Conservation (phyloP, 1,140 invertebrate genomes). For the Galendromus occidentalis region DNA sequence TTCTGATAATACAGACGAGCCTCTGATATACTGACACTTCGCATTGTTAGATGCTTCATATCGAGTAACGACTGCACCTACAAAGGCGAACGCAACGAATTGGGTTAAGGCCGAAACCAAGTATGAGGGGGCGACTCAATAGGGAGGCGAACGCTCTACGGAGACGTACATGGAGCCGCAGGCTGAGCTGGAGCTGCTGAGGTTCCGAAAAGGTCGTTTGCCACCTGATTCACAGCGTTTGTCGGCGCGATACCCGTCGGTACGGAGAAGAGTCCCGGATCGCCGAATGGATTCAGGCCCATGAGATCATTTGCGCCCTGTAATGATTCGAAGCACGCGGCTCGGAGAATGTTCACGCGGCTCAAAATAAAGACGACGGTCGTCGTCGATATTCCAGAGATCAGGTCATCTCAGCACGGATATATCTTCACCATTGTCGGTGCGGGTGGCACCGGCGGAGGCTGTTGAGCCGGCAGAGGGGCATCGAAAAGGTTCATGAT, state of each 20-base stretch:
- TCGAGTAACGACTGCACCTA: conserved; percentile 2
- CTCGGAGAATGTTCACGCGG: too few species aligned
- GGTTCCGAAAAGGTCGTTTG: conserved; percentile 1
- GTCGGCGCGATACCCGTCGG: conserved; percentile 18
- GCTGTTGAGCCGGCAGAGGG: conserved; percentile 21
- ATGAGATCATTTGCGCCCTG: conserved; percentile 74
- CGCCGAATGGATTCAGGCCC: conserved; percentile 42
- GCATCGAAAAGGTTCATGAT: conserved; percentile 25
- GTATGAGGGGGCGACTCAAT: too few species aligned
- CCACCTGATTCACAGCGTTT: conserved; percentile 22
- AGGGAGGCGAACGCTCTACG: too few species aligned
- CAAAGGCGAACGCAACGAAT: too few species aligned
- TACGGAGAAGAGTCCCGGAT: conserved; percentile 21
- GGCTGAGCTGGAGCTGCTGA: conserved; percentile 13
- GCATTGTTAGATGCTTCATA: background rate
- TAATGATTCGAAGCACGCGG: background rate
- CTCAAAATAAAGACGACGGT: too few species aligned
- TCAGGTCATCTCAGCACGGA: background rate
- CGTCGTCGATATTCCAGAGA: conserved; percentile 13
- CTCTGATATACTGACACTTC: background rate
- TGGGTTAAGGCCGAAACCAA: too few species aligned
- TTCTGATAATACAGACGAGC: too few species aligned
- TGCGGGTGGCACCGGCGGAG: conserved; percentile 24
- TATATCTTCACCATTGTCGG: background rate
- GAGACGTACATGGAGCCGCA: background rate